These are phyloP conservation scores for Holotrichia oblita DNA, from an alignment of 1,140 invertebrate species.

Conservation along the genomic window DNA sequence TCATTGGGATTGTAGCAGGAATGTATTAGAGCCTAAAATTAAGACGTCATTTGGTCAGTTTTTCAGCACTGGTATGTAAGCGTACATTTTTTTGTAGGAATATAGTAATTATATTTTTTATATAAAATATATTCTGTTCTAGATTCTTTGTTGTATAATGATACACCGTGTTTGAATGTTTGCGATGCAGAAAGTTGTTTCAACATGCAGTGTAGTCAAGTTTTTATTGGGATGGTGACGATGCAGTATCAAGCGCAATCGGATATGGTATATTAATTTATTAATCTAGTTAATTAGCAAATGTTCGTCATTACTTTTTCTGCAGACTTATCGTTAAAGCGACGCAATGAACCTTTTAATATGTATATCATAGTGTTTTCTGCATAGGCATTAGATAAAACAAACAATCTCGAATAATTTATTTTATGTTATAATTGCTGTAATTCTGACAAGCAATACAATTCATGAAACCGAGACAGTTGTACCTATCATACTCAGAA, in stretches of 20 bases:
- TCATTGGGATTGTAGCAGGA: conserved; percentile 66
- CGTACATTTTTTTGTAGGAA: background rate
- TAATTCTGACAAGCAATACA: no score
- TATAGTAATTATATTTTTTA: no score
- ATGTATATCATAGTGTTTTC: no score
- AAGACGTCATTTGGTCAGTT: conserved; percentile 66
- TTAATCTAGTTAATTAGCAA: background rate
- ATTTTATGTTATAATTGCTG: no score
- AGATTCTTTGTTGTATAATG: conserved; percentile 83
- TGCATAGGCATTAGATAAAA: no score
- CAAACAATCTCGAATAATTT: no score
- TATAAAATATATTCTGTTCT: conserved; percentile 52
- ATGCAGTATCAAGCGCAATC: conserved; percentile 98
- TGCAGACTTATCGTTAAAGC: no score
- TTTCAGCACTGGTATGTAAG: conserved; percentile 71
- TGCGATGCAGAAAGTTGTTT: conserved; percentile 83
- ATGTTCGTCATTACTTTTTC: no score
- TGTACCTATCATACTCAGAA: no score
- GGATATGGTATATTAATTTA: conserved; percentile 74
- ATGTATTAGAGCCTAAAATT: conserved; percentile 65
- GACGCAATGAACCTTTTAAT: no score
- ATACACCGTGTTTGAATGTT: conserved; percentile 76
- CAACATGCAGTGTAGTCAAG: conserved; percentile 92
- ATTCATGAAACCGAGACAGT: no score
- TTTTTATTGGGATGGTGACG: conserved; percentile 99